These are phyloP conservation scores for Takifugu ocellatus DNA, from an alignment of 2,797 vertebrate genomes.

Conservation along the genomic window DNA sequence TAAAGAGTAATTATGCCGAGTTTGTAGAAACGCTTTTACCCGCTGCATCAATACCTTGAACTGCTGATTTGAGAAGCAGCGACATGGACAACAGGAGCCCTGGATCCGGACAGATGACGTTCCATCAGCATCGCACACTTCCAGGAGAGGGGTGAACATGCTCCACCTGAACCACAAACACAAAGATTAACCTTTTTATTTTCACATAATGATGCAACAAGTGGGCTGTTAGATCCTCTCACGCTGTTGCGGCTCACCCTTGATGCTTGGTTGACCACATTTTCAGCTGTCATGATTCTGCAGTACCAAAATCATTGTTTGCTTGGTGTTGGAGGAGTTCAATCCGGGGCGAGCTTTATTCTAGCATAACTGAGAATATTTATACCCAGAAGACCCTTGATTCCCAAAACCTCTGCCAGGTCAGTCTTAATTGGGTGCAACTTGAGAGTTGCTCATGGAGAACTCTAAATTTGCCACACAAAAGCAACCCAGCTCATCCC, in stretches of 20 bases:
- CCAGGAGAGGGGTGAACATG: slow-evolving; percentile 72
- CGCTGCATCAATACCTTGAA: slow-evolving; percentile 64
- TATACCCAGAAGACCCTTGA: slow-evolving; percentile 49
- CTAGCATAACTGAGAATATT: slow-evolving; percentile 56
- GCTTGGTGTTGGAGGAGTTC: slow-evolving; percentile 42
- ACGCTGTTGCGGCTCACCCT: slow-evolving; percentile 23
- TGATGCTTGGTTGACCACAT: slow-evolving; percentile 60
- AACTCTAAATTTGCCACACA: slow-evolving; percentile 45
- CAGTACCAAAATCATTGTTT: slow-evolving; percentile 54
- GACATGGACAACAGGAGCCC: slow-evolving; percentile 71
- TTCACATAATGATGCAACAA: slow-evolving; percentile 20
- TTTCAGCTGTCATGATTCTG: slow-evolving; percentile 63
- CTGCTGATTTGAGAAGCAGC: slow-evolving; percentile 74
- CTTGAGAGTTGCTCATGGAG: slow-evolving; percentile 27
- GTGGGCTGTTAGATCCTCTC: slow-evolving; percentile 32
- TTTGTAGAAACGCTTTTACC: background rate
- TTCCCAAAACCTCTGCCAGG: slow-evolving; percentile 43
- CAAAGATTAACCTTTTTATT: slow-evolving; percentile 7
- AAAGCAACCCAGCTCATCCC: slow-evolving; percentile 36
- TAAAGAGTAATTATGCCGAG: background rate
- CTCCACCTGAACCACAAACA: slow-evolving; percentile 65
- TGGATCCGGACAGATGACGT: slow-evolving; percentile 42
- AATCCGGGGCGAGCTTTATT: slow-evolving; percentile 55
- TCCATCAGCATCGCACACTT: slow-evolving; percentile 59
- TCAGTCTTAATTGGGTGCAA: slow-evolving; percentile 46